Evolutionary conservation across 2,113 vertebrate genomes (phyloP), one percentile per base, ranked within the genome.

Genomic region (Pimephales promelas): DNA sequence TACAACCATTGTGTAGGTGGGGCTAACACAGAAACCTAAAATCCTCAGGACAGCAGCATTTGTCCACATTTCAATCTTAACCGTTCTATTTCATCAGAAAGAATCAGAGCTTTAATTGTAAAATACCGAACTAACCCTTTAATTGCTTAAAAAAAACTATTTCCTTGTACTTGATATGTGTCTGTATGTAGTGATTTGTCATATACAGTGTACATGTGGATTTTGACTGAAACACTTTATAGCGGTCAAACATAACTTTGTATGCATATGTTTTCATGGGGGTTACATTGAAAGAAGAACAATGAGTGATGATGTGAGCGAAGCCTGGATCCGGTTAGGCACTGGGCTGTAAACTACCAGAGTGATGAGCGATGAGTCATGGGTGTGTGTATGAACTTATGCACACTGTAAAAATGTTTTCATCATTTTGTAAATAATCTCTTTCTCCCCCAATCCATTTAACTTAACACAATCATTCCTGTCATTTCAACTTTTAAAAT

Each of bases 261-360:
- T 85, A 74, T 83, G 85, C 45, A 66, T 40, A 66, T 87, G 79
- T 91, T 79, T 83, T 72, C 56, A 74, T 75, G 79, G 83, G 81
- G 24, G 72, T 54, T 89, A 85, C 74, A 84, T 40, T 56, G 68
- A 82, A 84, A 73, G 47, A 10, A 72, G 75, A 78, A 82, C 59
- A 79, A 45, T 71, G 71, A 24, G 22, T 68, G 24, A 81, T 3
- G 75, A 83, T 52, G 28, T 64, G 52, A 24, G 64, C 49, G 61
- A 43, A 83, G 80, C 43, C 88, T 92, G 89, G 86, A 75, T 84
- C 81, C 80, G 75, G 85, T 92, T 92, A 89, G 76, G 76, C 68
- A 20, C n/a, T 64, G 68, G 36, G 81, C 68, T 87, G 66, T 84
- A 87, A 86, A 79, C 47, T 80, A 14, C 77, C 40, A 75, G 45